Conservation (phyloP, 64 coral and sea anemone species). For the Stichodactyla helianthus region DNA sequence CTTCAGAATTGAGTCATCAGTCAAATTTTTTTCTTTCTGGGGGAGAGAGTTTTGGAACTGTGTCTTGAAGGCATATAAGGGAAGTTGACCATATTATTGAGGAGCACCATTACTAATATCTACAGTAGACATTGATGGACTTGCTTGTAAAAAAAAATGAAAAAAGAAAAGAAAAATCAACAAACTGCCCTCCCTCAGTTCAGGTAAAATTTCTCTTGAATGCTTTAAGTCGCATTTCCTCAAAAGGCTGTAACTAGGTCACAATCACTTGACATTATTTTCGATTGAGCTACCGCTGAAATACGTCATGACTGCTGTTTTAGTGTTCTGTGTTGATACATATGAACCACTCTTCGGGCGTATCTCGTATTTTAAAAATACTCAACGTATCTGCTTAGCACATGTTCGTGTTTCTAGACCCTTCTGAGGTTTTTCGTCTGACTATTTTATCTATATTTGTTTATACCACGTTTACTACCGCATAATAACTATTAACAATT, state of each 20-base stretch:
- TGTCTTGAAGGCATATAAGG: too few species aligned
- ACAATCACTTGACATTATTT: neutral
- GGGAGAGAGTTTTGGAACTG: too few species aligned
- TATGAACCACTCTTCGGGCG: neutral
- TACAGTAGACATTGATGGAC: too few species aligned
- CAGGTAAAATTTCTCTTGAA: neutral
- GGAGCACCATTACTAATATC: too few species aligned
- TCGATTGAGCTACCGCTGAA: neutral
- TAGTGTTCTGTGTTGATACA: neutral
- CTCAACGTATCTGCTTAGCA: neutral
- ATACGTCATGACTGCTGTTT: neutral
- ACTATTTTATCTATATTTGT: neutral
- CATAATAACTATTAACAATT: neutral
- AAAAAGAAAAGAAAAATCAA: too few species aligned
- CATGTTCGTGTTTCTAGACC: neutral
- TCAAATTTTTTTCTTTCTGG: too few species aligned
- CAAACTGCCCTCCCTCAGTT: too few species aligned
- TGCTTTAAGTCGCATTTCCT: neutral
- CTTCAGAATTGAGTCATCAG: too few species aligned
- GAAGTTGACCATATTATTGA: too few species aligned
- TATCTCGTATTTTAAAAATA: neutral
- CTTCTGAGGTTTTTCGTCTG: neutral
- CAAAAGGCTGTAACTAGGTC: neutral
- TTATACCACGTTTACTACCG: too few species aligned
- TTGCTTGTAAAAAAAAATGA: too few species aligned